Evolutionary conservation across 1,140 invertebrate genomes (phyloP).

Genomic region (Proales similis): DNA sequence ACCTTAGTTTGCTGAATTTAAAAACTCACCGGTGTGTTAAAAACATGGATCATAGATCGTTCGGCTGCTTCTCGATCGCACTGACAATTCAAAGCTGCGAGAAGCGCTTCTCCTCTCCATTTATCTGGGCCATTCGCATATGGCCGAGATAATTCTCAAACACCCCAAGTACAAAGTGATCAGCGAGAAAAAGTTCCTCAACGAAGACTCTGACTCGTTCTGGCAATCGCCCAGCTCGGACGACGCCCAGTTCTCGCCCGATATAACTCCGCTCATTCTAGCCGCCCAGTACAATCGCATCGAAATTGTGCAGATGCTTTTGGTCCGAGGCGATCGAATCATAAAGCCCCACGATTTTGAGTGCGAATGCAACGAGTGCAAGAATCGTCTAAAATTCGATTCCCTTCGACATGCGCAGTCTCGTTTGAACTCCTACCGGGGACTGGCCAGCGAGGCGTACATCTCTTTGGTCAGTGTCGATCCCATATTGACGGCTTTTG

Average conservation of each 20-base stretch:
- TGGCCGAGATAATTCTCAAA: slow-evolving; percentile 49
- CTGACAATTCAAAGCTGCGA: slow-evolving; percentile 46
- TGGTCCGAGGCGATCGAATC: slow-evolving; percentile 49
- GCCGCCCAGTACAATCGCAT: slow-evolving; percentile 47
- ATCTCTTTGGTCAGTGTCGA: slow-evolving; percentile 62
- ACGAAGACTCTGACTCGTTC: slow-evolving; percentile 32
- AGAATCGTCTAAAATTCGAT: slow-evolving; percentile 53
- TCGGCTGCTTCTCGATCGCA: slow-evolving; percentile 41
- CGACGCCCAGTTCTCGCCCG: slow-evolving; percentile 45
- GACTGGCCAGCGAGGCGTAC: slow-evolving; percentile 55
- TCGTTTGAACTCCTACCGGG: slow-evolving; percentile 49
- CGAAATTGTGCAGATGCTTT: slow-evolving; percentile 46
- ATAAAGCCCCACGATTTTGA: slow-evolving; percentile 58
- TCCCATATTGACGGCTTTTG: slow-evolving; percentile 62
- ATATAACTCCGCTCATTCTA: slow-evolving; percentile 46
- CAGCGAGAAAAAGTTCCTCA: slow-evolving; percentile 28
- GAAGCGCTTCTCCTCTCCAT: slow-evolving; percentile 50
- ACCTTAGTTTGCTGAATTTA: slow-evolving; percentile 42
- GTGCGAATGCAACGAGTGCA: slow-evolving; percentile 58
- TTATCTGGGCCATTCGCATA: slow-evolving; percentile 49
- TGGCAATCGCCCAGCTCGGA: slow-evolving; percentile 35
- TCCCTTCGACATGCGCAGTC: slow-evolving; percentile 43
- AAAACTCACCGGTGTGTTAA: background rate
- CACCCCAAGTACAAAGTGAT: slow-evolving; percentile 45
- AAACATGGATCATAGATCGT: slow-evolving; percentile 13